phyloP scores from a whole-genome alignment of 2,888 invertebrate species.

The Leptinotarsa haldemani region DNA sequence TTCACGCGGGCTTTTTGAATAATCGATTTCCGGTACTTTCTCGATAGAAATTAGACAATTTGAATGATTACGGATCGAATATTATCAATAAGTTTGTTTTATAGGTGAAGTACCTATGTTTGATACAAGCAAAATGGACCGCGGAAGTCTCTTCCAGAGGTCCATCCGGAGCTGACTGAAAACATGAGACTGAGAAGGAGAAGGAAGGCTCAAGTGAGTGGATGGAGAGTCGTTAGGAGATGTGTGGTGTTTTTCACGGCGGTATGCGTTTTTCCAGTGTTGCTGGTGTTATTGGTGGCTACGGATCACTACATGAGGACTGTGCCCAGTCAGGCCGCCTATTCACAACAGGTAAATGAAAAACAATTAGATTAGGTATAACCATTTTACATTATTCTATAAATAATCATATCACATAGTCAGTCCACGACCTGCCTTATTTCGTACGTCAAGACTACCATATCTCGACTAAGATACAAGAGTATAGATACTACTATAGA shows the following conservation, averaged over 20 bases:
- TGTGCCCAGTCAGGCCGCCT: conserved; percentile 51
- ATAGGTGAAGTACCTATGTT: not conserved
- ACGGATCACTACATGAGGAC: conserved; percentile 74
- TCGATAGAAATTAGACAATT: not conserved
- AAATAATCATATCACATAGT: too few species aligned
- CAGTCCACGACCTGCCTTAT: too few species aligned
- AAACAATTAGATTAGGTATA: too few species aligned
- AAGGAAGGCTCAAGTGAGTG: conserved; percentile 63
- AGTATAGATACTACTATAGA: too few species aligned
- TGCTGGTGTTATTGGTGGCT: conserved; percentile 72
- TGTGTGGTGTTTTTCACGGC: conserved; percentile 73
- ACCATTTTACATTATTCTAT: too few species aligned
- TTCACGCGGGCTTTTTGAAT: too few species aligned
- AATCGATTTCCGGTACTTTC: too few species aligned
- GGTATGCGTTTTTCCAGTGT: conserved; percentile 71
- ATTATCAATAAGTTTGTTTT: not conserved
- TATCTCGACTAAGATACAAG: too few species aligned
- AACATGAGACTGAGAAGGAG: conserved; percentile 64
- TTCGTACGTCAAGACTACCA: too few species aligned
- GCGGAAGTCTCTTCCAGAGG: not conserved
- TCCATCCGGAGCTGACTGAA: conserved; percentile 32
- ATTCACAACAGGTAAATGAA: conserved; percentile 45
- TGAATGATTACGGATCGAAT: not conserved
- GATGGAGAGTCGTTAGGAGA: conserved; percentile 67
- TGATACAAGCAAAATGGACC: not conserved